Conservation (phyloP, 2,888 invertebrate genomes). For the Morinoia aosen region DNA sequence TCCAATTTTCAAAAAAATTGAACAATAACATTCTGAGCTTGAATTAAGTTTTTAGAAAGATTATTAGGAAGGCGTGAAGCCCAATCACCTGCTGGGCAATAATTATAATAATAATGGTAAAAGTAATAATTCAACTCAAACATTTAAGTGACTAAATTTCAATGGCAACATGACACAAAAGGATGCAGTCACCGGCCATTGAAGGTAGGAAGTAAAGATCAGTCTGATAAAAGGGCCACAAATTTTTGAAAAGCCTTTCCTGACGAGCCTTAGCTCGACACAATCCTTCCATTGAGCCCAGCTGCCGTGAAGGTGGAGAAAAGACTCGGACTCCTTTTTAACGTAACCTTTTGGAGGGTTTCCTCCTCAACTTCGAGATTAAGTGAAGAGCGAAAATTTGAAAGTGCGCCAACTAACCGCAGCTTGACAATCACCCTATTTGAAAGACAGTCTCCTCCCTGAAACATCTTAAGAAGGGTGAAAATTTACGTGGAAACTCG, state of each 20-base stretch:
- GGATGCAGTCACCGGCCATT: background rate
- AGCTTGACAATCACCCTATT: background rate
- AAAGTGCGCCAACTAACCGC: background rate
- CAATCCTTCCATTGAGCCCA: slow-evolving; percentile 9
- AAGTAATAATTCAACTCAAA: background rate
- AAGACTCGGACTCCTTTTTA: slow-evolving; percentile 9
- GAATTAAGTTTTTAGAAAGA: too few relatives aligned
- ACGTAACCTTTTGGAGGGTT: background rate
- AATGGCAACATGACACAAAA: background rate
- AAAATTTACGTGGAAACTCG: background rate
- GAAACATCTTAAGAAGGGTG: background rate
- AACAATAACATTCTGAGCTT: too few relatives aligned
- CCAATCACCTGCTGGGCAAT: background rate
- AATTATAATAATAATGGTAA: too few relatives aligned
- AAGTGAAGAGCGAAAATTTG: background rate
- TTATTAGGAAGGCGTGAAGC: too few relatives aligned
- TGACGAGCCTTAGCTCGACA: background rate
- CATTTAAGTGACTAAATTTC: background rate
- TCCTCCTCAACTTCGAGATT: background rate
- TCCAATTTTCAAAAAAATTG: too few relatives aligned
- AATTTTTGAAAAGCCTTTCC: background rate
- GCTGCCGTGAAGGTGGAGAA: background rate
- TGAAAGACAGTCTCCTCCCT: background rate
- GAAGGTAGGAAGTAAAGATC: background rate
- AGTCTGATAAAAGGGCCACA: background rate